phyloP scores from a whole-genome alignment of 2,113 vertebrate genomes.

The rat (Rattus norvegicus) region GRCr8 NC_086024.1:63384001-63384500 shows the following conservation, averaged over 20 bases:
- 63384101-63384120: not conserved
- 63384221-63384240: not conserved
- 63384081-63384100: not conserved
- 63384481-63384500: not conserved
- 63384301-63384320: not conserved
- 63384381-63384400: not conserved
- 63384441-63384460: not conserved
- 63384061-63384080: not conserved
- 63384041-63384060: not conserved
- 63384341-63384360: not conserved
- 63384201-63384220: not conserved
- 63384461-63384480: not conserved
- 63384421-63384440: not conserved
- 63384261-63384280: not conserved
- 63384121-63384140: not conserved
- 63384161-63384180: not conserved
- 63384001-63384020: not conserved
- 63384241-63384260: not conserved
- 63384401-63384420: not conserved
- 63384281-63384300: not conserved
- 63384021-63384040: not conserved
- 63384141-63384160: not conserved
- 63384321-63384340: not conserved
- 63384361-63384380: not conserved
- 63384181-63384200: not conserved